Base-by-base conservation (phyloP, 2,113 vertebrate species). In the Copsychus sechellarum region DNA sequence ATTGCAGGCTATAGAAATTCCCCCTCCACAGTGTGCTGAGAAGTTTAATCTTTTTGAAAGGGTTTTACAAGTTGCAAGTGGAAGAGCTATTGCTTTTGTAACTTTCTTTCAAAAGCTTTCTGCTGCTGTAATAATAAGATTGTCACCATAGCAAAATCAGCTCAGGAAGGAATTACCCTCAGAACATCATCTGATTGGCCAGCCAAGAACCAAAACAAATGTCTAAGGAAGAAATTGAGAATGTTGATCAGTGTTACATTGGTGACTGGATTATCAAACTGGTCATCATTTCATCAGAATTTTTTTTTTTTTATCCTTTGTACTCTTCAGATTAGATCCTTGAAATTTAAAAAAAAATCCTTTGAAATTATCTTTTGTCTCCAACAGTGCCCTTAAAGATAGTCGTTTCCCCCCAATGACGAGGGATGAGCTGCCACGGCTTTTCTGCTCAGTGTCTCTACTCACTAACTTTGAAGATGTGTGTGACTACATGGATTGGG, bases 401-500 rank as follows among this genome's bases (percentile, higher is more conserved):
- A 99, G 99, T 98, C 99, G 99, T 98, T 99, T 99, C 90, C 99
- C 99, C 98, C 99, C 99, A 93, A 99, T 99, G 99, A 99, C 99
- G 97, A 99, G 99, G 99, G 99, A 99, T 95, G 99, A 99, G 98
- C 98, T 99, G 98, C 99, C 99, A 94, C 99, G 99, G 98, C 99
- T 99, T 98, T 99, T 99, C 99, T 99, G 99, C 98, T 99, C 99
- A 98, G 99, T 99, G 97, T 99, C 99, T 99, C 99, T 99, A 95
- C 99, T 99, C 98, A 99, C 99, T 98, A 99, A 99, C 98, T 99
- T 99, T 98, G 99, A 99, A 98, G 99, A 99, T 97, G 99, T 99
- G 91, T 99, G 99, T 97, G 99, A 99, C 98, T 99, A 99, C 97
- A 98, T 99, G 98, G 99, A 99, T 97, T 99, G 99, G 99, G 99